A percentile compares a stretch with the other conserved stretches of the same genome.
Evolutionary conservation across 1,140 invertebrate species (phyloP).

Genomic region (Nylanderia fulva): DNA sequence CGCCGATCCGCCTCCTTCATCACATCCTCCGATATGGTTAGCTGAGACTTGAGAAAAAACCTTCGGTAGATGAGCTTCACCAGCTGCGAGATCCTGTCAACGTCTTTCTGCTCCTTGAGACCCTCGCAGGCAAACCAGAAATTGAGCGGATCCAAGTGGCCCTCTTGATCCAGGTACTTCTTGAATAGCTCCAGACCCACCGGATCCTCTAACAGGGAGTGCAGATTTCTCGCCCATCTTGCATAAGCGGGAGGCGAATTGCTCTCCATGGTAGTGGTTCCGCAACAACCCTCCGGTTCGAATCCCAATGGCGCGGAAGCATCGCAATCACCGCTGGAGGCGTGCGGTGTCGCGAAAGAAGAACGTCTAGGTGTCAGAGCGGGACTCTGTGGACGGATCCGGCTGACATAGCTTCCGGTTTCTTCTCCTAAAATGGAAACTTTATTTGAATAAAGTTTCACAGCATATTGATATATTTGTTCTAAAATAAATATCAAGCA

Average conservation of each 20-base stretch:
- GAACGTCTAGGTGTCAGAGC: constrained; percentile 85
- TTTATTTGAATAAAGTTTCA: constrained; percentile 11
- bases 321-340: constrained; percentile 81
- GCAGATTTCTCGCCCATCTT: constrained; percentile 94
- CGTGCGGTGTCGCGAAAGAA: constrained; percentile 78
- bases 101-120: constrained; percentile 92
- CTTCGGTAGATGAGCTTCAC: constrained; percentile 92
- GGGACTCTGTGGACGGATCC: constrained; percentile 82
- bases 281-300: constrained; percentile 86
- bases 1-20: constrained; percentile 89
- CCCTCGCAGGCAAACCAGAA: constrained; percentile 98
- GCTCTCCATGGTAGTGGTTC: constrained; percentile 84
- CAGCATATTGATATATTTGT: not conserved
- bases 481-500: not conserved
- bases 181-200: constrained; percentile 95
- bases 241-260: constrained; percentile 92
- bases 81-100: constrained; percentile 90
- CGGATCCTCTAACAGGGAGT: constrained; percentile 92
- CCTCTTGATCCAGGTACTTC: constrained; percentile 93
- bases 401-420: constrained; percentile 82
- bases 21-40: constrained; percentile 93
- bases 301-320: constrained; percentile 86
- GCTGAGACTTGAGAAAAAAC: constrained; percentile 93
- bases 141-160: constrained; percentile 92
- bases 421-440: constrained; percentile 82